Evolutionary conservation across 2,113 vertebrate genomes (phyloP).

Genomic region (Phaethornis superciliosus): DNA sequence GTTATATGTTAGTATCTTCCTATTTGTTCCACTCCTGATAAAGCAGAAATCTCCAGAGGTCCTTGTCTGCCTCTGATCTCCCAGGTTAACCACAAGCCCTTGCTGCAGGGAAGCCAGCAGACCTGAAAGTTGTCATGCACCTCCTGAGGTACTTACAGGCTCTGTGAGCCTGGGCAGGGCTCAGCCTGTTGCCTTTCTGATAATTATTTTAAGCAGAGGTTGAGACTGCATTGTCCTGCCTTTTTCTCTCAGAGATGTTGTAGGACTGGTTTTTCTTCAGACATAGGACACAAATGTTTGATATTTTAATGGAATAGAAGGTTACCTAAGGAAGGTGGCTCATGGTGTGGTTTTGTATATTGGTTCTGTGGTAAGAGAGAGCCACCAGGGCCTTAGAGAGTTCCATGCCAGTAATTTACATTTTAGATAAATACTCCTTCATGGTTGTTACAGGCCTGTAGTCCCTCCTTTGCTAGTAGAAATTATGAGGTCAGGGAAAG

Average conservation of each 20-base stretch:
- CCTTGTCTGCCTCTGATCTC: background rate
- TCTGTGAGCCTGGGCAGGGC: too few species aligned
- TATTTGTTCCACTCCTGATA: background rate
- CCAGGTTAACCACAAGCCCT: background rate
- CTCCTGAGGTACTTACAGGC: background rate
- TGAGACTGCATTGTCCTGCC: background rate
- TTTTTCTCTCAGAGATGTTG: background rate
- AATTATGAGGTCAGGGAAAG: background rate
- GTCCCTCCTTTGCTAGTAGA: background rate
- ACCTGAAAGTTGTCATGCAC: background rate
- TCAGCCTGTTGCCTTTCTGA: background rate
- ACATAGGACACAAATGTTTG: background rate
- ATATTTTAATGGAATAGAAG: background rate
- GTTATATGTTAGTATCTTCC: background rate
- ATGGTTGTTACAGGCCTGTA: background rate
- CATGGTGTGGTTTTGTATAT: background rate
- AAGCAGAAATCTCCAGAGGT: background rate
- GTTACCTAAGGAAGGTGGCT: background rate
- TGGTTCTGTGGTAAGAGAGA: background rate
- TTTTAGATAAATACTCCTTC: background rate
- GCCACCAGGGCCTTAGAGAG: background rate
- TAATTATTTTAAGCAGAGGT: background rate
- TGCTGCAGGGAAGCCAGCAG: background rate
- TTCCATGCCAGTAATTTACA: background rate
- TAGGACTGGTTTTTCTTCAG: background rate